Conservation (phyloP, 2,113 vertebrate genomes). For the Petroica traversi region DNA sequence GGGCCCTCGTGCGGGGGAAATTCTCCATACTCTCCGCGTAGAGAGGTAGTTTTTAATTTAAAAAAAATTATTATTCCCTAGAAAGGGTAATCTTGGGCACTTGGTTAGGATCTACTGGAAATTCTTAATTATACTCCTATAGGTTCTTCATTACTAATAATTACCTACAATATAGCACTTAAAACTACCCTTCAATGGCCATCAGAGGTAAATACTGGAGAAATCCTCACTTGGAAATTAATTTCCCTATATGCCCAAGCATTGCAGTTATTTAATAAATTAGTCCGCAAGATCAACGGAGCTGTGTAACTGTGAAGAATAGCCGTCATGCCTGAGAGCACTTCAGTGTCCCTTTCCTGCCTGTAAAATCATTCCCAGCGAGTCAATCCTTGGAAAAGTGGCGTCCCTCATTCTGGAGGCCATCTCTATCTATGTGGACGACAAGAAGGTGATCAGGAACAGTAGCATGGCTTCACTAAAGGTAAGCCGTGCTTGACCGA, state of each 20-base stretch:
- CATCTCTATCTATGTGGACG: neutral
- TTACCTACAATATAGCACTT: neutral
- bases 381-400: neutral
- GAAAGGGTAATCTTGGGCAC: neutral
- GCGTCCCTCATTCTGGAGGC: neutral
- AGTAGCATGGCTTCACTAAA: neutral
- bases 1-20: rapidly evolving
- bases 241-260: neutral
- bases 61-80: neutral
- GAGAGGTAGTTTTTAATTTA: neutral
- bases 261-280: neutral
- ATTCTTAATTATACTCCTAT: neutral
- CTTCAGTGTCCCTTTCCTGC: neutral
- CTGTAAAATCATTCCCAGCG: neutral
- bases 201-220: neutral
- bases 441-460: neutral
- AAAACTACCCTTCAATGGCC: neutral
- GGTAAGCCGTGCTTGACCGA: neutral
- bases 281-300: neutral
- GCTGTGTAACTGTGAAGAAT: neutral
- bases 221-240: neutral
- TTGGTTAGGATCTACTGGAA: neutral
- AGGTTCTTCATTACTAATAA: neutral
- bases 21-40: neutral
- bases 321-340: neutral